phyloP scores from a whole-genome alignment of 2,888 invertebrate species.

The Lepidochitona cinerea region DNA sequence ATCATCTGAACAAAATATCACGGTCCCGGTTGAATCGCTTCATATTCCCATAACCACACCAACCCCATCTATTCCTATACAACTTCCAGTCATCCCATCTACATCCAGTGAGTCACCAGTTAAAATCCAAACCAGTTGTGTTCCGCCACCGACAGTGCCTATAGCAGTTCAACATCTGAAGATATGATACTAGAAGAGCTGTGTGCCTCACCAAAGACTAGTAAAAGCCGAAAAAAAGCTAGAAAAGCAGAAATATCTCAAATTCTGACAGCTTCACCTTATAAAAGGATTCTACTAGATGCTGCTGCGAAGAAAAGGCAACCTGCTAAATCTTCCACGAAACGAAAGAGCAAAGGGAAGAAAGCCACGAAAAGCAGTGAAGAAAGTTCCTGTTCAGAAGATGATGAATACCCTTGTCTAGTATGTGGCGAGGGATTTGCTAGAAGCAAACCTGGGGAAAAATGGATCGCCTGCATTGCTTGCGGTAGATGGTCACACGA shows the following conservation, averaged over 20 bases:
- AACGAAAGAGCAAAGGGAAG: neutral
- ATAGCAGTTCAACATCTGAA: neutral
- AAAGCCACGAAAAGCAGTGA: neutral
- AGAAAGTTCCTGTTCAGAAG: neutral
- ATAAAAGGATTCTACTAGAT: too few species aligned
- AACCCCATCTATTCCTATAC: too few species aligned
- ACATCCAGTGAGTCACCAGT: neutral
- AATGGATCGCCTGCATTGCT: neutral
- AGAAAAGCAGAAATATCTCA: neutral
- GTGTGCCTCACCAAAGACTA: neutral
- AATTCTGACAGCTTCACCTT: neutral
- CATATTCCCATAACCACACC: too few species aligned
- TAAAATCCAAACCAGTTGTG: neutral
- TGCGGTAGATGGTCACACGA: neutral
- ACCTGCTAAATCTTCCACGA: neutral
- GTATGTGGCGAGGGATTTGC: neutral
- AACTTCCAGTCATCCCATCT: neutral
- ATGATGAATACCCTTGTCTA: neutral
- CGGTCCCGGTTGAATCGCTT: too few species aligned
- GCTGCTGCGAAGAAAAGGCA: neutral
- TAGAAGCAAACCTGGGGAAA: neutral
- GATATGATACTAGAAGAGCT: neutral
- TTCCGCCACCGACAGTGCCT: neutral
- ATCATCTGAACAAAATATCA: too few species aligned
- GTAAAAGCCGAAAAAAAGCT: neutral